These are phyloP conservation scores for Cotesia chilonis DNA, from an alignment of 1,140 invertebrate genomes.

Conservation along the genomic window DNA sequence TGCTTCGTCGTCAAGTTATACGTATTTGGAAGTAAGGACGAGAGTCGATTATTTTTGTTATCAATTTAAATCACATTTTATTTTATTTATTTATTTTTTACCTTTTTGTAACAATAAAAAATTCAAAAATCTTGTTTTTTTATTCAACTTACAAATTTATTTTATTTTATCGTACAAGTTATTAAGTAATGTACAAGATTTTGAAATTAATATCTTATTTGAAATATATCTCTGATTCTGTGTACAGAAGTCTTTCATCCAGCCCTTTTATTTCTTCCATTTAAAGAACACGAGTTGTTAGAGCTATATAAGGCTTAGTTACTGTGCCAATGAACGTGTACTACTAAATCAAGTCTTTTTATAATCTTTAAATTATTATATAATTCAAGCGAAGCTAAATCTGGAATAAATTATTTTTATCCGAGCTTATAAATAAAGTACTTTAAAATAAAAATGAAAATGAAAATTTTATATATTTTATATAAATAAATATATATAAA, in stretches of 20 bases:
- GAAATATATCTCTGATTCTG: neutral
- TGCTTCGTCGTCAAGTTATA: constrained; percentile 53
- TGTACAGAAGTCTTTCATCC: neutral
- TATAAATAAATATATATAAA: too few species aligned
- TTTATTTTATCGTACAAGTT: neutral
- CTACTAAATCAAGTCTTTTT: neutral
- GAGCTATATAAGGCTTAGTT: constrained; percentile 26
- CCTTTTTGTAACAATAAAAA: neutral
- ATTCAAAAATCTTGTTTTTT: neutral
- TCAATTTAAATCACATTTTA: constrained; percentile 39
- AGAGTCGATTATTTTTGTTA: constrained; percentile 53
- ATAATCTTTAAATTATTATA: too few species aligned
- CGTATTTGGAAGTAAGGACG: constrained; percentile 58
- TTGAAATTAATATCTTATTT: too few species aligned
- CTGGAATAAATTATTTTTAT: too few species aligned
- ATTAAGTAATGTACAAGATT: neutral
- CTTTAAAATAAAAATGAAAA: too few species aligned
- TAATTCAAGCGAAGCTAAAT: too few species aligned
- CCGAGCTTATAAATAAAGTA: too few species aligned
- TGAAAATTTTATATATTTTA: too few species aligned
- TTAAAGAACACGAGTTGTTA: constrained; percentile 24
- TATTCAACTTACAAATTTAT: neutral
- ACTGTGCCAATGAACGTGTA: constrained; percentile 30
- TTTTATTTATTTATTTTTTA: constrained; percentile 7
- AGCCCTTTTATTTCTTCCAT: constrained; percentile 15